These are phyloP conservation scores for human DNA, from an alignment of 2,113 vertebrate genomes.

Conservation along the genomic window DNA sequence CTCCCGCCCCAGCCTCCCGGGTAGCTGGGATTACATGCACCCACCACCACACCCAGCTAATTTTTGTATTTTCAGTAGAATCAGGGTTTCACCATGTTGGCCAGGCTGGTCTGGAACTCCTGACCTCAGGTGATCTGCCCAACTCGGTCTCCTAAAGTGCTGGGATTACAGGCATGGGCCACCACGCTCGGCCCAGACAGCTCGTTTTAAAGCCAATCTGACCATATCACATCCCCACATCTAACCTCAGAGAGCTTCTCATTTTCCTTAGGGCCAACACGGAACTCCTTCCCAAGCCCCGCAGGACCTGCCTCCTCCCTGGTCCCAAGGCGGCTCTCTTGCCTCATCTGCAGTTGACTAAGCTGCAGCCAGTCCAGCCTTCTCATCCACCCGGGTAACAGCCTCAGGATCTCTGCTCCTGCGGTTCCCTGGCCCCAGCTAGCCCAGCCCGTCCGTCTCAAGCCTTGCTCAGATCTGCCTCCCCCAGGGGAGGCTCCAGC, in stretches of 20 bases:
- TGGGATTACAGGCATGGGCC: no score
- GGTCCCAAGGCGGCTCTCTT: background rate
- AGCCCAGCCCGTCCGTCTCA: background rate
- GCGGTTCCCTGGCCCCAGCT: accelerated
- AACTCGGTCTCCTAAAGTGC: no score
- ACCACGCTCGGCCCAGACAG: background rate
- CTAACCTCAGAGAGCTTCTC: background rate
- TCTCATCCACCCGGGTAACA: accelerated
- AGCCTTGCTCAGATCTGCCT: background rate
- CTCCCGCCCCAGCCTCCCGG: no score
- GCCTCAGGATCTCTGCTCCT: background rate
- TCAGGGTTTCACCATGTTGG: no score
- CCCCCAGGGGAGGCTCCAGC: background rate
- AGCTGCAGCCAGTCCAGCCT: background rate
- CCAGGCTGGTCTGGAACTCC: no score
- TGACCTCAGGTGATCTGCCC: no score
- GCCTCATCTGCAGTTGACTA: accelerated
- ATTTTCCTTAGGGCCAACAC: accelerated
- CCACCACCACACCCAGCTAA: no score
- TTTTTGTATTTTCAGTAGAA: no score
- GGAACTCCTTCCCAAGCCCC: background rate
- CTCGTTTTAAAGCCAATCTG: background rate
- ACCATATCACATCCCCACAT: accelerated
- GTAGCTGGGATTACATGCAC: no score
- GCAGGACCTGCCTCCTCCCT: accelerated